A percentile compares a stretch with the other conserved stretches of the same genome.
Conservation (phyloP, 1,140 invertebrate species). For the Tetragonula clypearis region DNA sequence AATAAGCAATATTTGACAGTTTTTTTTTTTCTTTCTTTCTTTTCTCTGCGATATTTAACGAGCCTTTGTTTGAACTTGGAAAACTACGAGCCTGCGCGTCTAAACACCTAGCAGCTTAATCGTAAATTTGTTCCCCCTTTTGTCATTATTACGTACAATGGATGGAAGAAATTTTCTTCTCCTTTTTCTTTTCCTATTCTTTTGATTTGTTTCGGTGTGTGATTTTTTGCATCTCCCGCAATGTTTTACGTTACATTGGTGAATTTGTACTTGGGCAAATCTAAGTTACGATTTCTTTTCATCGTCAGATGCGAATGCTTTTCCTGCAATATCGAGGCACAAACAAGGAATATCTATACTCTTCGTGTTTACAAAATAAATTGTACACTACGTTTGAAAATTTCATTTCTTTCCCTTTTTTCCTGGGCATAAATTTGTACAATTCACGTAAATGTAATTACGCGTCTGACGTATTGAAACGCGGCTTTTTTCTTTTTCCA, state of each 20-base stretch:
- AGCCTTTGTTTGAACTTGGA: not conserved
- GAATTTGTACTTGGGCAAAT: not conserved
- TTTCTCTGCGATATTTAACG: not conserved
- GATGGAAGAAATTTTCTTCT: constrained; percentile 1
- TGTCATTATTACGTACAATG: not conserved
- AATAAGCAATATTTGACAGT: not conserved
- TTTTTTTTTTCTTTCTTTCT: too few relatives aligned
- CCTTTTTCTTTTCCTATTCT: not conserved
- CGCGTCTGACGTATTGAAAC: not conserved
- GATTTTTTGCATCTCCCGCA: not conserved
- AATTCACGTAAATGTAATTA: constrained; percentile 1
- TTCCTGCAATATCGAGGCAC: not conserved
- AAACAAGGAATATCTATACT: not conserved
- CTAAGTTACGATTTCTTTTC: not conserved
- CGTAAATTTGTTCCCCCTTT: not conserved
- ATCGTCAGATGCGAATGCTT: not conserved
- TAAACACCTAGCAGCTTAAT: not conserved
- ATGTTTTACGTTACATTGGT: not conserved
- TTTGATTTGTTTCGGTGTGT: not conserved
- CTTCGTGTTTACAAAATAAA: not conserved
- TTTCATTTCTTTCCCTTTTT: not conserved
- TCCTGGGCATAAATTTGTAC: constrained; percentile 3
- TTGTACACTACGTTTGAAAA: not conserved
- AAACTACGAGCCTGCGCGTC: not conserved
- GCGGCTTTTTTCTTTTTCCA: not conserved